Percentiles rank a stretch among this genome's conserved stretches.
Conservation (phyloP, 1,140 invertebrate species). For the Drosophila sturtevanti region DNA sequence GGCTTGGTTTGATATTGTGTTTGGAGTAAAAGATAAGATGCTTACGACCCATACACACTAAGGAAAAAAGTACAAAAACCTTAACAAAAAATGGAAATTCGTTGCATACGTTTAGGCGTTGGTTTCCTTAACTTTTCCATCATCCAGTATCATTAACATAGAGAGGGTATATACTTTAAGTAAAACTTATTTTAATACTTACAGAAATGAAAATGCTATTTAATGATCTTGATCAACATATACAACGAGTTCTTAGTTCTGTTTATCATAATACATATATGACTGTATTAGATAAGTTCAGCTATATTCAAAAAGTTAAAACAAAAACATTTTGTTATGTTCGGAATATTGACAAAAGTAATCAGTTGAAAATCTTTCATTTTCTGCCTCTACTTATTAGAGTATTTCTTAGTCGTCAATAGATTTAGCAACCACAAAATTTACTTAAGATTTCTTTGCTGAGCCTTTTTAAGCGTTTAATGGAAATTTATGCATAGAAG, state of each 20-base stretch:
- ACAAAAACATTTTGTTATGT: no score
- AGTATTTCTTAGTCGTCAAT: background rate
- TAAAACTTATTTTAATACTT: no score
- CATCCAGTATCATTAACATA: background rate
- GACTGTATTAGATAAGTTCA: no score
- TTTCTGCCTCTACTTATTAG: background rate
- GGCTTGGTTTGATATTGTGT: constrained; percentile 65
- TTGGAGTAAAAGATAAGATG: constrained; percentile 64
- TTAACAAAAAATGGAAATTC: constrained; percentile 4
- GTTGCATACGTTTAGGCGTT: constrained; percentile 10
- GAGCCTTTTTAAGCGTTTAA: constrained; percentile 35
- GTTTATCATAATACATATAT: no score
- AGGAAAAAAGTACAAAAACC: background rate
- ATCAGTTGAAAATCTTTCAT: background rate
- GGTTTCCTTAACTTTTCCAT: background rate
- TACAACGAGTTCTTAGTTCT: no score
- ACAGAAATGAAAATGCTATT: no score
- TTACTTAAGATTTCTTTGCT: background rate
- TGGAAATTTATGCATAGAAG: constrained; percentile 72
- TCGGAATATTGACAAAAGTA: background rate
- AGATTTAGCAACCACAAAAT: background rate
- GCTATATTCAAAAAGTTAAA: no score
- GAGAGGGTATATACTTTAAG: no score
- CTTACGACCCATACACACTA: constrained; percentile 46
- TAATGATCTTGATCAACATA: background rate